Conservation (phyloP, 2,888 invertebrate genomes). For the Sarcophaga carnaria region DNA sequence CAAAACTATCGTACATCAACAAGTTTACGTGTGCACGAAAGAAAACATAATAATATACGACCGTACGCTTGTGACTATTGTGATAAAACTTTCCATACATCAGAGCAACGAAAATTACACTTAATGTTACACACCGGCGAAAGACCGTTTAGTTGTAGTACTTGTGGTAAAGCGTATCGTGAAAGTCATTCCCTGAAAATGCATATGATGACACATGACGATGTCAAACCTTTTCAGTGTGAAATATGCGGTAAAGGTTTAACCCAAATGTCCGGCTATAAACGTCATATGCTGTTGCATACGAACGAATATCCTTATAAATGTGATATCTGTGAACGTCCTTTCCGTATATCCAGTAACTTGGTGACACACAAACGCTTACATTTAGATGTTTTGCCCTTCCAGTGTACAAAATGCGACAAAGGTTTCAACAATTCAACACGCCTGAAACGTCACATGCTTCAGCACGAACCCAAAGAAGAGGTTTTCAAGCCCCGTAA, state of each 20-base stretch:
- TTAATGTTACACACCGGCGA: conserved; percentile 78
- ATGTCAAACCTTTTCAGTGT: conserved; percentile 79
- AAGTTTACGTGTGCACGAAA: conserved; percentile 73
- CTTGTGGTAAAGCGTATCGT: conserved; percentile 79
- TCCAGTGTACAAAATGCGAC: conserved; percentile 78
- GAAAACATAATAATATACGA: conserved; percentile 79
- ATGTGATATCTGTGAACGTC: conserved; percentile 78
- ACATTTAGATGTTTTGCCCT: conserved; percentile 79
- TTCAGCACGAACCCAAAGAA: conserved; percentile 70
- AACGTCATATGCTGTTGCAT: conserved; percentile 80
- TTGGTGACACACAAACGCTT: conserved; percentile 79
- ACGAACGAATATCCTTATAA: conserved; percentile 80
- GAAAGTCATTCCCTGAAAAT: conserved; percentile 79
- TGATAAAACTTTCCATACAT: conserved; percentile 80
- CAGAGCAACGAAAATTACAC: conserved; percentile 80
- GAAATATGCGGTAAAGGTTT: conserved; percentile 80
- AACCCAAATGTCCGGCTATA: conserved; percentile 81
- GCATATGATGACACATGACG: conserved; percentile 78
- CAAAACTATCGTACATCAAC: conserved; percentile 60
- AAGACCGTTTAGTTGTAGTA: conserved; percentile 78
- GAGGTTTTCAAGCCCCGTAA: conserved; percentile 58
- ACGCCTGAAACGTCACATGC: conserved; percentile 78
- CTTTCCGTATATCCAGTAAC: conserved; percentile 80
- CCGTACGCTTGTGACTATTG: conserved; percentile 79
- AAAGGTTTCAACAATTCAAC: conserved; percentile 80